Evolutionary conservation across 2,797 vertebrate species (phyloP), one percentile per base, ranked within the genome.

Genomic region (Myotis daubentonii): DNA sequence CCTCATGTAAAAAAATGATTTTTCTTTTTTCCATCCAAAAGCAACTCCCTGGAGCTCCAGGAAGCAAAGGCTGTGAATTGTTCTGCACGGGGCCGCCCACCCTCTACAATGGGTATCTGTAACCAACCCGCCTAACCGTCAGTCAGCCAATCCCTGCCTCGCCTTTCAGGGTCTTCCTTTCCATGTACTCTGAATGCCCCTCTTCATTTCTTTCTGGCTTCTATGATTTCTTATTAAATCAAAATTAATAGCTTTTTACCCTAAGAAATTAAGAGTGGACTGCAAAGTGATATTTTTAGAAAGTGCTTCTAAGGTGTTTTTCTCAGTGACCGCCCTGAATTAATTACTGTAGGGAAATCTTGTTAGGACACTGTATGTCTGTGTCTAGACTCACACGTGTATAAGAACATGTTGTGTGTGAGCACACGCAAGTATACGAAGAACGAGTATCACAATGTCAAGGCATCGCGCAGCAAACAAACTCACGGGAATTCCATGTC

Each of bases 391-490:
- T 74, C 53, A 28, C 83, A 3, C 4, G 0, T 19, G n/a, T 70
- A 49, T 72, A 28, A 57, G 41, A 62, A 25, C 5, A 6, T 0
- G 3, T 15, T 2, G 4, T 36, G n/a, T 33, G 2, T 41, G 62
- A 71, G n/a, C n/a, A 44, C 5, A 9, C 23, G 1, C 3, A 7
- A 51, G 62, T 38, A 19, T 53, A 6, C 0, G 9, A 17, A 13
- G 57, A 28, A 25, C 0, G 30, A 68, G 3, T 2, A 11, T 25
- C 1, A 0, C 15, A 22, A n/a, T 0, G 16, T 38, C 53, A 10
- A 30, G 76, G 30, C 33, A 0, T 19, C 0, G 0, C 0, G 36
- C 44, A 8, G 38, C n/a, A 17, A 28, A 15, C 4, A 25, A 6
- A 36, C 68, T 36, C 11, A 11, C 22, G 70, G 25, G 55, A 55